Percentiles rank a stretch among this genome's conserved stretches.
These are phyloP conservation scores for Vultur gryphus DNA, from an alignment of 2,797 vertebrate genomes.

Conservation along the genomic window DNA sequence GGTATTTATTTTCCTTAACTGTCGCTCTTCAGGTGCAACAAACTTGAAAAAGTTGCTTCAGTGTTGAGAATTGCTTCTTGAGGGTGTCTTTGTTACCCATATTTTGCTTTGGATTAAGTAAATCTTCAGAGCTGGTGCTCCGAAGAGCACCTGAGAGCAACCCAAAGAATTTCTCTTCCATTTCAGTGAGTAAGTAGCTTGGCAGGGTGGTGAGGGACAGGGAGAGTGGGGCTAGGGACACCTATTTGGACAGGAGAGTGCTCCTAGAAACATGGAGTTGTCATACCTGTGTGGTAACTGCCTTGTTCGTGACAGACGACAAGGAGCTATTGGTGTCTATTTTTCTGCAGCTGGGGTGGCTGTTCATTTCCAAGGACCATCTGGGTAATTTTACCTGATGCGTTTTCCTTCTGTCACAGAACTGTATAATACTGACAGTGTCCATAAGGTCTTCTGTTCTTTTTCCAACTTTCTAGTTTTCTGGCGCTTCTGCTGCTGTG, in stretches of 20 bases:
- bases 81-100: neutral
- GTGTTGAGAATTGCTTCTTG: neutral
- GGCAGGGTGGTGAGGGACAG: neutral
- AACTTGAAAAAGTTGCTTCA: neutral
- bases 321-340: neutral
- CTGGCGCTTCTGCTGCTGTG: neutral
- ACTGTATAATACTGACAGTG: neutral
- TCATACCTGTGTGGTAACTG: neutral
- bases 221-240: neutral
- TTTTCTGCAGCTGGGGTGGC: neutral
- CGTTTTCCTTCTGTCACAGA: neutral
- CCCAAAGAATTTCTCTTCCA: neutral
- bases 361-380: neutral
- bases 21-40: neutral
- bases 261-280: neutral
- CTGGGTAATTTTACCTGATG: neutral
- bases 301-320: neutral
- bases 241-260: neutral
- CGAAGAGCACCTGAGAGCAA: neutral
- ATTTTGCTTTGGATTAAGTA: neutral
- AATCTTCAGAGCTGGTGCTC: neutral
- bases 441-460: neutral
- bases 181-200: neutral
- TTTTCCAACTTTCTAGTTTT: neutral
- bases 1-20: neutral